Percentiles rank a stretch among this genome's conserved stretches.
Conservation (phyloP, 2,888 invertebrate genomes). For the Philaethria dido region DNA sequence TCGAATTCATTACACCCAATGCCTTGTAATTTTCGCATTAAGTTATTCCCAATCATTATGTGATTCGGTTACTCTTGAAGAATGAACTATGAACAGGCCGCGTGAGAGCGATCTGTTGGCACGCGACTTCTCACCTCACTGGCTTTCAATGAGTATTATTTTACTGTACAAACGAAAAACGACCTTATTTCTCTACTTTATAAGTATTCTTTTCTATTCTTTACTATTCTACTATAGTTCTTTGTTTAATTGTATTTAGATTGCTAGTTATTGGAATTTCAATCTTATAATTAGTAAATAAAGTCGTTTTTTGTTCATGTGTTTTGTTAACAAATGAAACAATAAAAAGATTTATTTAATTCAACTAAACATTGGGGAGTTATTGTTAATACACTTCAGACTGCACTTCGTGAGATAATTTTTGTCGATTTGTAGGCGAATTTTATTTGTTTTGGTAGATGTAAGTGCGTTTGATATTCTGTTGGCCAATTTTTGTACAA, state of each 20-base stretch:
- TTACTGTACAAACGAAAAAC: not conserved
- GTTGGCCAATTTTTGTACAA: no score
- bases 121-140: constrained; percentile 50
- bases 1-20: constrained; percentile 42
- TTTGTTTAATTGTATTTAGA: not conserved
- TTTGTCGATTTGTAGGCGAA: constrained; percentile 1
- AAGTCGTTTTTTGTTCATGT: not conserved
- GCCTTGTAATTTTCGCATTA: constrained; percentile 50
- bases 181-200: not conserved
- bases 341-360: constrained; percentile 45
- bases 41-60: constrained; percentile 47
- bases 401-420: constrained; percentile 43
- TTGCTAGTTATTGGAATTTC: not conserved
- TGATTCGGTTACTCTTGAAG: constrained; percentile 45
- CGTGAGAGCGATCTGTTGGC: constrained; percentile 53
- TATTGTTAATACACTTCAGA: constrained; percentile 34
- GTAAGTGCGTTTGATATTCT: not conserved
- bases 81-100: constrained; percentile 48
- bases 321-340: constrained; percentile 33
- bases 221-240: not conserved
- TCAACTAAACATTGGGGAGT: constrained; percentile 42
- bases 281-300: constrained; percentile 27
- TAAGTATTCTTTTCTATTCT: not conserved
- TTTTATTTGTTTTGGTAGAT: not conserved
- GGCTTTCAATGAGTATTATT: constrained; percentile 33